Evolutionary conservation across 2,888 invertebrate genomes (phyloP).

Genomic region (Limenitis camilla): DNA sequence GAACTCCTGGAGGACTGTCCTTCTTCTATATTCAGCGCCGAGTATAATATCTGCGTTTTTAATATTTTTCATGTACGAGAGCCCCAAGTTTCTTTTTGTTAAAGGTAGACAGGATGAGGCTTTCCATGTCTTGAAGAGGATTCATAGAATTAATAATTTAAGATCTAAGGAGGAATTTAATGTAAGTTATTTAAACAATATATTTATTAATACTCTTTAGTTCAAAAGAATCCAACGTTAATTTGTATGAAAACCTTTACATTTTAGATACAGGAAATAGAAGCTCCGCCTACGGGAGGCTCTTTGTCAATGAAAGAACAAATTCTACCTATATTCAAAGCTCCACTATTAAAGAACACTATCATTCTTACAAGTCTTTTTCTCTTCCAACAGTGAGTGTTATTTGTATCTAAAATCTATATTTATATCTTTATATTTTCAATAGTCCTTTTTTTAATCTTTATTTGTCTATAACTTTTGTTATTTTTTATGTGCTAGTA

Average conservation of each 20-base stretch:
- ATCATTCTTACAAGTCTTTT: conserved; percentile 60
- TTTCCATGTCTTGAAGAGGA: conserved; percentile 48
- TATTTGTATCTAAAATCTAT: not conserved
- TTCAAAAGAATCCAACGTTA: not conserved
- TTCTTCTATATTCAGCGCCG: conserved; percentile 77
- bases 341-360: conserved; percentile 68
- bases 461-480: not conserved
- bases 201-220: not conserved
- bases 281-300: conserved; percentile 39
- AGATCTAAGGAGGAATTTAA: conserved; percentile 34
- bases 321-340: conserved; percentile 63
- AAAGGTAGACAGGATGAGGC: conserved; percentile 75
- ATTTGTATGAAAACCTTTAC: not conserved
- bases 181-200: conserved; percentile 34
- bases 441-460: no score
- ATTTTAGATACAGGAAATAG: conserved; percentile 17
- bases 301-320: conserved; percentile 42
- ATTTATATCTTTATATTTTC: no score
- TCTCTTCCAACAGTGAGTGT: conserved; percentile 74
- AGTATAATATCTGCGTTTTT: conserved; percentile 74
- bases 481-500: no score
- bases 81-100: conserved; percentile 81
- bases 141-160: conserved; percentile 44
- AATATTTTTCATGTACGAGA: conserved; percentile 78
- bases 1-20: conserved; percentile 79